phyloP scores from a whole-genome alignment of 2,113 vertebrate species.

The Chrysemys picta region DNA sequence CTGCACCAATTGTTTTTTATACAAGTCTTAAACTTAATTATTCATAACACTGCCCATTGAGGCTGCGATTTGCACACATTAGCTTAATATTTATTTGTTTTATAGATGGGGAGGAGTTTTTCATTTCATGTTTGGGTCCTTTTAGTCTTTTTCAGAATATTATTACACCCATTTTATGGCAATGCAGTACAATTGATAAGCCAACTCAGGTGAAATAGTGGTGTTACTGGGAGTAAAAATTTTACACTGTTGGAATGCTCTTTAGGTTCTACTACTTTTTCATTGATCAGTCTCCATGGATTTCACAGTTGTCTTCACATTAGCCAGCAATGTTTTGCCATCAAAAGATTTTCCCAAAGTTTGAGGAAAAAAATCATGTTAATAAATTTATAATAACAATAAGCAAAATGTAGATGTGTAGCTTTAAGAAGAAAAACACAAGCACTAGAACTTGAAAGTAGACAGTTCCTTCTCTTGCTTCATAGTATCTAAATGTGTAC shows the following conservation, averaged over 20 bases:
- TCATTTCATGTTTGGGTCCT: not conserved
- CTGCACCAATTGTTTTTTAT: not conserved
- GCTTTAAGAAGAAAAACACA: not conserved
- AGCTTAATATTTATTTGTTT: not conserved
- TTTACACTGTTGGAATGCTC: not conserved
- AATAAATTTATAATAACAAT: not conserved
- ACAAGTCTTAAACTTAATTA: not conserved
- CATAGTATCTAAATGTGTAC: not conserved
- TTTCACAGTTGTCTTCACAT: not conserved
- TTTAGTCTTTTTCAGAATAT: not conserved
- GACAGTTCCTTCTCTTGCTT: rapidly evolving
- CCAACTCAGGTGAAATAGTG: not conserved
- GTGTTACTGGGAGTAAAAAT: not conserved
- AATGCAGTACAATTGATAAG: not conserved
- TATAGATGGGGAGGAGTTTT: not conserved
- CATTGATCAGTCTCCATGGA: not conserved
- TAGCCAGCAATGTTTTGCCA: not conserved
- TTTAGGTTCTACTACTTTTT: not conserved
- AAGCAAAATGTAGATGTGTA: not conserved
- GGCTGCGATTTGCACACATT: not conserved
- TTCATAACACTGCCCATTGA: not conserved
- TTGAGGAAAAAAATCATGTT: not conserved
- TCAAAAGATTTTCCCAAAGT: not conserved
- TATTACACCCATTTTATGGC: not conserved
- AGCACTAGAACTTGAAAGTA: not conserved